Evolutionary conservation across 2,888 invertebrate genomes (phyloP).

Genomic region (Drosophila trichaetosa): DNA sequence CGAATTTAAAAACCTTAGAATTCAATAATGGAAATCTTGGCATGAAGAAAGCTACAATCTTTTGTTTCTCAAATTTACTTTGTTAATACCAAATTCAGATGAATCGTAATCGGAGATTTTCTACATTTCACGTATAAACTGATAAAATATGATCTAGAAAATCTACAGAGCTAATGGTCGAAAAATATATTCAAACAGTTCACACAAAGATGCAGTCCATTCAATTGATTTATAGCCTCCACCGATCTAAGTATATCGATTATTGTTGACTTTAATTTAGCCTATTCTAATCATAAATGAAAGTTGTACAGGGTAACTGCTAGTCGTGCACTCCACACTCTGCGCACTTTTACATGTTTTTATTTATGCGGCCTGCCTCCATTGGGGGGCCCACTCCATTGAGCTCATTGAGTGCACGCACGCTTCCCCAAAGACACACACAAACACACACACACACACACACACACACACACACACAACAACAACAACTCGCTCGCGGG

Average conservation of each 20-base stretch:
- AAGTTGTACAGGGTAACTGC: not conserved
- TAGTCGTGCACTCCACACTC: slow-evolving; percentile 1
- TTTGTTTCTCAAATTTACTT: not conserved
- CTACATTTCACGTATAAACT: not conserved
- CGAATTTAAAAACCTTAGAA: no score
- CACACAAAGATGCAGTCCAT: accelerated
- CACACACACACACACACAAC: slow-evolving; percentile 3
- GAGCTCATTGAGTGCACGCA: slow-evolving; percentile 58
- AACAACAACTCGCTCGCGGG: slow-evolving; percentile 11
- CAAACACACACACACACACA: slow-evolving; percentile 9
- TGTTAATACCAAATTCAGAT: not conserved
- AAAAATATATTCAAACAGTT: not conserved
- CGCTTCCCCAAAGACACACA: slow-evolving; percentile 42
- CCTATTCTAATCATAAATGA: not conserved
- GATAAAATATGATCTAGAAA: not conserved
- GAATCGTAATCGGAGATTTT: not conserved
- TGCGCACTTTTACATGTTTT: slow-evolving; percentile 4
- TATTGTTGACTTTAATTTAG: not conserved
- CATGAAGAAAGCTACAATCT: no score
- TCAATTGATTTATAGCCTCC: not conserved
- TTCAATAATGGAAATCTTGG: no score
- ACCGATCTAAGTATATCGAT: not conserved
- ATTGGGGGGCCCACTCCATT: slow-evolving; percentile 42
- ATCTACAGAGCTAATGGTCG: not conserved
- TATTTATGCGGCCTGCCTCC: slow-evolving; percentile 50